Evolutionary conservation across 2,113 vertebrate species (phyloP), one percentile per base, ranked within the genome.

Genomic region (Pseudonaja textilis): DNA sequence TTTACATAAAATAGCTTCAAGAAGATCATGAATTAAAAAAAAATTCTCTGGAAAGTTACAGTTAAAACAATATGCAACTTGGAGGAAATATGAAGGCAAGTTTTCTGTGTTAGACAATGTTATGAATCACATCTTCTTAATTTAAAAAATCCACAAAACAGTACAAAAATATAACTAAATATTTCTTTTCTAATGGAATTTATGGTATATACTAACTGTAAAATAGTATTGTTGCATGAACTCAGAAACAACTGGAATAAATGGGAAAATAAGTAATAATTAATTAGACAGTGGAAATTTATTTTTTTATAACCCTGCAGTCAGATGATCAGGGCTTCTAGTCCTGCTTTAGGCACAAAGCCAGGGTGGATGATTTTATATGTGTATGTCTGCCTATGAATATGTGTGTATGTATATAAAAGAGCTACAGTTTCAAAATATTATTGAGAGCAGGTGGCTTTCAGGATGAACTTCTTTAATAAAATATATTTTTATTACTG

Each of bases 401-500:
- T 89, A 6, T 22, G 89, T 95, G 89, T 6, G 93, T 54, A 69
- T 10, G 34, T 39, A 10, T 54, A 93, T 85, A 93, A 91, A 94
- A 90, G 4, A 61, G 87, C 90, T 29, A 20, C 20, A 55, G 0
- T 0, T 90, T n/a, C 56, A 47, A 93, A 89, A 95, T 59, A 85
- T 47, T 90, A 95, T 87, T 29, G 61, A 42, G 86, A 96, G 89
- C 74, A 34, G 1, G 85, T 87, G 26, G 2, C 20, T 93, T 95
- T 64, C 87, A 93, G 45, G 56, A 89, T 87, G 34, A 34, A 85
- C 1, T 93, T 25, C 23, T 91, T 93, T 18, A 57, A 74, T 93
- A 94, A 95, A 39, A n/a, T 26, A 88, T 34, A 42, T 0, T n/a
- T 95, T 47, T 88, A 87, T 87, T 74, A 69, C 55, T 20, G 3